A percentile compares a stretch with the other conserved stretches of the same genome.
Conservation (phyloP, 2,888 invertebrate genomes). For the Epirrhoe alternata region DNA sequence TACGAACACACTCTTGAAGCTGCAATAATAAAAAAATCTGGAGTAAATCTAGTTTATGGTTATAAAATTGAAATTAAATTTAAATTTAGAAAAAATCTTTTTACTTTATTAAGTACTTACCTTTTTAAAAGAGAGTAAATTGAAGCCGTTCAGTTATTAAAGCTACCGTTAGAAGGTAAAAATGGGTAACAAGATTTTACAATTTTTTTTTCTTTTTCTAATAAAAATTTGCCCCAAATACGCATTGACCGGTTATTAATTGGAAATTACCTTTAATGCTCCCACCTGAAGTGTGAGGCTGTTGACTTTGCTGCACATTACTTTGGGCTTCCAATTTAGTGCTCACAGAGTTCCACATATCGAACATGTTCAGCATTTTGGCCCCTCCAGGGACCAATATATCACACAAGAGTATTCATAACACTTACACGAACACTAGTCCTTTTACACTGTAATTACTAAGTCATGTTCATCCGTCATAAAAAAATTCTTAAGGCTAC, state of each 20-base stretch:
- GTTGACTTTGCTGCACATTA: constrained; percentile 87
- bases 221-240: constrained; percentile 40
- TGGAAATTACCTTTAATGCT: constrained; percentile 91
- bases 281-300: constrained; percentile 92
- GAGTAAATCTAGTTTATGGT: no score
- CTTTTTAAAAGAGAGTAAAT: no score
- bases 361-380: constrained; percentile 89
- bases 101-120: no score
- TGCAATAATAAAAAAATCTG: no score
- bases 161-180: no score
- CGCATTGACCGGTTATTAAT: constrained; percentile 54
- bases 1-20: no score
- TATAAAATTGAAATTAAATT: no score
- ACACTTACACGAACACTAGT: constrained; percentile 49
- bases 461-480: constrained; percentile 75
- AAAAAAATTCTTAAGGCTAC: constrained; percentile 77
- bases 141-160: no score
- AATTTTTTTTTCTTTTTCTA: neutral
- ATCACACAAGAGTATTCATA: constrained; percentile 53
- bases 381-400: constrained; percentile 58
- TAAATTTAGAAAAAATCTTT: no score
- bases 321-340: constrained; percentile 89
- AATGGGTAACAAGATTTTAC: no score
- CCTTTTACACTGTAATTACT: constrained; percentile 67
- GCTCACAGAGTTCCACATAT: constrained; percentile 93